Conservation (phyloP, 2,888 invertebrate species). For the Encarsia formosa region DNA sequence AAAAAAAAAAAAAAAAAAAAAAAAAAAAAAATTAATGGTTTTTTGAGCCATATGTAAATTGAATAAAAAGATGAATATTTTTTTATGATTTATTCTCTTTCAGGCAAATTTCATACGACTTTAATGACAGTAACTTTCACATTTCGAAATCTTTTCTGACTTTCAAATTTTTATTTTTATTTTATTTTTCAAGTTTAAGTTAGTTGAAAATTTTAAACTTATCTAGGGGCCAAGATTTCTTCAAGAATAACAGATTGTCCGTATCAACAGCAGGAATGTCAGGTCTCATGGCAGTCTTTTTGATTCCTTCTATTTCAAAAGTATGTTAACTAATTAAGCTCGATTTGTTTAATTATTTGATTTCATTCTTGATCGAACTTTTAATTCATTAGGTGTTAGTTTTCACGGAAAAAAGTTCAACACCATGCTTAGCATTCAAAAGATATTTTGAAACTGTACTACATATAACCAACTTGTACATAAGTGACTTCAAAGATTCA, state of each 20-base stretch:
- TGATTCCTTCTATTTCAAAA: conserved; percentile 66
- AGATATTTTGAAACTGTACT: conserved; percentile 75
- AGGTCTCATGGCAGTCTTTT: conserved; percentile 70
- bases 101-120: too few species aligned
- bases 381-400: conserved; percentile 53
- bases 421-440: conserved; percentile 61
- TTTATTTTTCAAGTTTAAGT: neutral
- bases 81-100: too few species aligned
- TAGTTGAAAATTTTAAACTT: neutral
- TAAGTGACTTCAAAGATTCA: conserved; percentile 52
- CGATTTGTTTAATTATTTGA: neutral
- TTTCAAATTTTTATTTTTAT: too few species aligned
- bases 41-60: too few species aligned
- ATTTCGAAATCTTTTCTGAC: too few species aligned
- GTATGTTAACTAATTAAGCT: conserved; percentile 30
- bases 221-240: conserved; percentile 66
- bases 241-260: conserved; percentile 62
- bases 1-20: too few species aligned
- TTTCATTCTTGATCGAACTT: neutral
- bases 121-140: too few species aligned
- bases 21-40: too few species aligned
- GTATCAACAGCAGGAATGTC: conserved; percentile 63
- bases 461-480: conserved; percentile 71
- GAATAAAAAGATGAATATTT: too few species aligned
- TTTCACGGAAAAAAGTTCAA: conserved; percentile 65